These are phyloP conservation scores for Drosophila eugracilis DNA, from an alignment of 1,140 invertebrate genomes.

Conservation along the genomic window DNA sequence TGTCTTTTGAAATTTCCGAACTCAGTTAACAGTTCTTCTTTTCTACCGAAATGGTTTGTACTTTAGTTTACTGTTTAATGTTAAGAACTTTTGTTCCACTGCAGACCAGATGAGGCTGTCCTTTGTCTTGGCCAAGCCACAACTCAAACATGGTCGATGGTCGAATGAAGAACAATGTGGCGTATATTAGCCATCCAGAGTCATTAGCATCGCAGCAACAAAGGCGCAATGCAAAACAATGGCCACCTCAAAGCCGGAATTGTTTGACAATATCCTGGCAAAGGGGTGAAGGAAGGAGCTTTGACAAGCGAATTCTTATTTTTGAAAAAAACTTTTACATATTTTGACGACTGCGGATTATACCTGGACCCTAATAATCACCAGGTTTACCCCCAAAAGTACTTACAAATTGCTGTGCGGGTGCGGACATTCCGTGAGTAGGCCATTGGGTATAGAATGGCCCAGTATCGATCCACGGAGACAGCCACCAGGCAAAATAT, in stretches of 20 bases:
- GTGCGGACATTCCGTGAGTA: conserved; percentile 94
- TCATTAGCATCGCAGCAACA: conserved; percentile 44
- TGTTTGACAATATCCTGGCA: conserved; percentile 22
- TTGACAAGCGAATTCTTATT: too few relatives aligned
- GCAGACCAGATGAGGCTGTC: neutral
- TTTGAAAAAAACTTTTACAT: too few relatives aligned
- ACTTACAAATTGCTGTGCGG: conserved; percentile 93
- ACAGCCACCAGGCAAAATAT: conserved; percentile 96
- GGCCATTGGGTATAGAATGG: conserved; percentile 94
- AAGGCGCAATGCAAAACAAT: conserved; percentile 28
- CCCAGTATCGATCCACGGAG: conserved; percentile 96
- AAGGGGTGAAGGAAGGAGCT: neutral
- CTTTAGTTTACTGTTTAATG: neutral
- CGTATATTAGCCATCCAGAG: conserved; percentile 38
- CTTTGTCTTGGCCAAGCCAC: conserved; percentile 39
- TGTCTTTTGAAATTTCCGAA: too few relatives aligned
- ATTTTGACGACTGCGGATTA: too few relatives aligned
- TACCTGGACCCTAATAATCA: too few relatives aligned
- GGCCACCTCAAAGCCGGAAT: conserved; percentile 9
- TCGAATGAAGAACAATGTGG: conserved; percentile 39
- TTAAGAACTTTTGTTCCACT: conserved; percentile 3
- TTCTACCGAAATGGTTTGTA: neutral
- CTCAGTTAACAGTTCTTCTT: too few relatives aligned
- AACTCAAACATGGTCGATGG: conserved; percentile 63
- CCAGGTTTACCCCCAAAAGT: too few relatives aligned